Evolutionary conservation across 1,140 invertebrate species (phyloP), one percentile per base, ranked within the genome.

Genomic region (Drosophila elegans): DNA sequence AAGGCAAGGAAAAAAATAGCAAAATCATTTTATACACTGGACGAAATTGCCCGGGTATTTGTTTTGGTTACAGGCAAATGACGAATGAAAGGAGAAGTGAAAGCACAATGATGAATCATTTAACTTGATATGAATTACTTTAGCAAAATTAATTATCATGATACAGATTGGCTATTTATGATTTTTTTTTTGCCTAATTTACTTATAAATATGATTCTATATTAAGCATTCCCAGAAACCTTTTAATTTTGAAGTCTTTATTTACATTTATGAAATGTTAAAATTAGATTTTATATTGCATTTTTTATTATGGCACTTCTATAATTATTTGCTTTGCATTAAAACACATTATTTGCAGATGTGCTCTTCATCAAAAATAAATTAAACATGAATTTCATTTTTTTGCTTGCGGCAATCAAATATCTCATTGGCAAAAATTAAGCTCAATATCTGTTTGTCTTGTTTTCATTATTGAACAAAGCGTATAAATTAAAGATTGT

Each of bases 21-120:
- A 61, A 51, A 77, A 54, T 57, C 34, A 75, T 41, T 34, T 21
- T 4, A 12, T 74, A 55, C 72, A 63, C 69, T 74, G 34, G 9
- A 16, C 27, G 10, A 74, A 51, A 27, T 49, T 9, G 6, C 6
- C 16, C 41, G 5, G 10, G 49, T 51, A 54, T 54, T 63, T 36
- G 38, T 13, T 3, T 3, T 29, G 21, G 38, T 51, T 16, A 12
- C 25, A 32, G n/a, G 29, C 4, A 21, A 11, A 27, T 21, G 59
- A 48, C 13, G 34, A 32, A 53, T 52, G 38, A 3, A 12, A n/a
- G n/a, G 32, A 12, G 34, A 44, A 34, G 2, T 46, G 27, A 3
- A 1, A 16, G 55, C n/a, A 13, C 12, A 39, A 27, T 53, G 39
- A 62, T 62, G 39, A 53, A 53, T 62, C 46, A 53, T 53, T 53